Evolutionary conservation across 2,797 vertebrate genomes (phyloP), one percentile per base, ranked within the genome.

Genomic region (Carduelis carduelis): DNA sequence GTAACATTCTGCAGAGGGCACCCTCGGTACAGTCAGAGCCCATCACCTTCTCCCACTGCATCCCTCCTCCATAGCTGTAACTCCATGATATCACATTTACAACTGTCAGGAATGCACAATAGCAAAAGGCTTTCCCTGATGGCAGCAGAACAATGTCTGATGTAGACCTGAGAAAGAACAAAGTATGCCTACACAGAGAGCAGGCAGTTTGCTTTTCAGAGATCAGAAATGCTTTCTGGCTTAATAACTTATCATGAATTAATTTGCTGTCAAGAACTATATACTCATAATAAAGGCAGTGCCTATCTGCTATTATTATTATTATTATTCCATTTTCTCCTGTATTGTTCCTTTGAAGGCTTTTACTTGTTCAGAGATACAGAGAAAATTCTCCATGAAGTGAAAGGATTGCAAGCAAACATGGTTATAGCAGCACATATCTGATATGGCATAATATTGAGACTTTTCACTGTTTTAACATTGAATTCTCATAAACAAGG

Each of bases 1-100:
- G 21, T 35, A 95, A 79, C 30, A 1, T 37, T 97, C 97, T 97
- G 95, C 96, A 98, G 98, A 97, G 96, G 97, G 97, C 97, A 98
- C 92, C 96, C 96, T 97, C 83, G 70, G 92, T 94, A 96, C 97
- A 97, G 95, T 43, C 49, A 95, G 72, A 91, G 17, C 43, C 12
- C 4, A 56, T 49, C 68, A 72, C 72, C 44, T 35, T 69, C 68
- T 72, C 46, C 80, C 81, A 44, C 70, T 26, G 55, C 50, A 49
- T 65, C 47, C 66, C 59, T 84, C 35, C 56, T 77, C 85, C 77
- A 6, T 28, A n/a, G 41, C 85, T 61, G 28, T 19, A 82, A 63
- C 66, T 83, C n/a, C 78, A 85, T 63, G 91, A 93, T 90, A 94
- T 43, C 93, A 89, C 94, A 87, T 65, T 91, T 44, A 91, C 85